Base-by-base conservation (phyloP, 2,113 vertebrate species). In the Barnardius zonarius region DNA sequence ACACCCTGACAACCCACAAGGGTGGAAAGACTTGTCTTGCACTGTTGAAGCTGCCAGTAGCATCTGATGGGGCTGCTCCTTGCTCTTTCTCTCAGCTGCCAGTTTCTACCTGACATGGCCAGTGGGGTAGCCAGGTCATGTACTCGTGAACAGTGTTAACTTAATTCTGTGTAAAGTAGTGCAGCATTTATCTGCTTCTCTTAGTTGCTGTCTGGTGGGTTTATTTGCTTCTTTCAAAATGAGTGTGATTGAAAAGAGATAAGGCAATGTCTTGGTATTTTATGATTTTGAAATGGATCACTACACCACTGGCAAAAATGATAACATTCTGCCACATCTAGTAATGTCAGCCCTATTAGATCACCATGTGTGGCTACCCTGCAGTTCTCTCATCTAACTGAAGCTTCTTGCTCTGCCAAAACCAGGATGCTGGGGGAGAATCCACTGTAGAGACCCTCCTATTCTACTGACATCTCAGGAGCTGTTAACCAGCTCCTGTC, bases 1-100 rank as follows among this genome's bases (percentile, higher is more conserved):
- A 8, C 18, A 67, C 23, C 12, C n/a, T 59, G 43, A 52, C 2
- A 30, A 67, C 11, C 9, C 1, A 1, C 1, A 59, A 35, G 18
- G 28, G 16, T 63, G 9, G 4, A 52, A 22, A 80, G 1, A 0
- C 3, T 12, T 81, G 41, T 30, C 88, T 41, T 44, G 7, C 28
- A 6, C 41, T 74, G 17, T 39, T 72, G 64, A 66, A 90, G 51
- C 17, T 16, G 8, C 14, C 59, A 91, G n/a, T 59, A 85, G 31
- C 43, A 55, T 63, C 77, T 76, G 20, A 75, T 80, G 25, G 15
- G 25, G 4, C 8, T 66, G 24, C 17, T 66, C 11, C 51, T 80
- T 2, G 0, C 24, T 57, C 5, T 16, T n/a, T 59, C 3, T 43
- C 35, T 43, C 49, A 74, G 79, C 66, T 88, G 35, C 14, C 54